Evolutionary conservation across 2,888 invertebrate genomes (phyloP).

Genomic region (Dryococelus australis): DNA sequence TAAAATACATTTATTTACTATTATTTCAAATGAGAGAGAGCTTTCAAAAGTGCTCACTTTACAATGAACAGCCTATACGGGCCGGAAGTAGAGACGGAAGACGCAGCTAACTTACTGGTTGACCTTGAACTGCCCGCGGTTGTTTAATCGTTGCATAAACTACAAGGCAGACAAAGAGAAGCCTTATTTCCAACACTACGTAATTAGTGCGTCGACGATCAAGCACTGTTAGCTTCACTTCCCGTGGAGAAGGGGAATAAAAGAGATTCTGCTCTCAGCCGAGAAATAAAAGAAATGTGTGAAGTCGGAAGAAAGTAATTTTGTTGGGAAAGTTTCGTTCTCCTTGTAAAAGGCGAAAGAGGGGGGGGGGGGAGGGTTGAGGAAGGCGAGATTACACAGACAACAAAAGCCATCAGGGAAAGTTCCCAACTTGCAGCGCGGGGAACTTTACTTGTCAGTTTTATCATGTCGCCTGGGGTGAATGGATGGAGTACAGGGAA

Average conservation of each 20-base stretch:
- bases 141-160: conserved; percentile 9
- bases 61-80: too few relatives aligned
- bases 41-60: too few relatives aligned
- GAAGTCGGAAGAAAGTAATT: conserved; percentile 17
- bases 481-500: neutral
- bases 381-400: neutral
- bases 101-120: neutral
- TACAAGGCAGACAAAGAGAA: neutral
- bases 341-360: neutral
- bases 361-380: neutral
- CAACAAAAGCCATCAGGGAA: conserved; percentile 16
- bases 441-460: neutral
- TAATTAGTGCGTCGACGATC: neutral
- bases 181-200: neutral
- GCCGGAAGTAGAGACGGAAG: neutral
- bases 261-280: conserved; percentile 22
- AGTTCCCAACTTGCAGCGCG: neutral
- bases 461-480: conserved; percentile 2
- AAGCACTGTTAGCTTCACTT: neutral
- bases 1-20: too few relatives aligned
- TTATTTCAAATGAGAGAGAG: too few relatives aligned
- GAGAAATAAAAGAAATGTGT: conserved; percentile 11
- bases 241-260: neutral
- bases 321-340: neutral
- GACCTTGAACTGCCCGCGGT: neutral